Conservation (phyloP, 1,140 invertebrate genomes). For the Papilio polytes region DNA sequence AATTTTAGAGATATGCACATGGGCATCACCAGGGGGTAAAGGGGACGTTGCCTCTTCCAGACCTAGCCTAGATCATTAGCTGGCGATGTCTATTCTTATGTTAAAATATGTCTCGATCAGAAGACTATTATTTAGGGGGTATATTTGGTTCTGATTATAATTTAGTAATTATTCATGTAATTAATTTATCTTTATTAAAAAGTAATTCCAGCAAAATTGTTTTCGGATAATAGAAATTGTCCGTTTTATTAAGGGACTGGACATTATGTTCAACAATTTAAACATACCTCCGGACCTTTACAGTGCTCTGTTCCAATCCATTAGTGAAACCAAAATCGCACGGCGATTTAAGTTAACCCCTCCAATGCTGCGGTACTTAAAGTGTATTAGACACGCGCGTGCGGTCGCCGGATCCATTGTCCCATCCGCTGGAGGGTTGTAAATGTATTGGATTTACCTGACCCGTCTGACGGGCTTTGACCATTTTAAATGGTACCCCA, state of each 20-base stretch:
- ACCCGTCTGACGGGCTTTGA: background rate
- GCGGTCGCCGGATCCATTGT: conserved; percentile 56
- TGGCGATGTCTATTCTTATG: too few relatives aligned
- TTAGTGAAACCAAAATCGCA: conserved; percentile 53
- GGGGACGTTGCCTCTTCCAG: too few relatives aligned
- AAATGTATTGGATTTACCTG: conserved; percentile 36
- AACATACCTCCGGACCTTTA: background rate
- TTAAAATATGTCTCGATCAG: too few relatives aligned
- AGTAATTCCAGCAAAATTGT: background rate
- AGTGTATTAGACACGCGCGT: conserved; percentile 63
- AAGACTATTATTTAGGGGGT: too few relatives aligned
- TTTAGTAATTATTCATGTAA: background rate
- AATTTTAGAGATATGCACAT: too few relatives aligned
- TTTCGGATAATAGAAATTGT: background rate
- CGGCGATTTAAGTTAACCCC: conserved; percentile 58
- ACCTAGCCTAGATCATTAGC: too few relatives aligned
- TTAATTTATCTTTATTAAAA: background rate
- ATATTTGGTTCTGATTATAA: too few relatives aligned
- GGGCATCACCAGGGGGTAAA: too few relatives aligned
- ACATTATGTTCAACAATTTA: background rate
- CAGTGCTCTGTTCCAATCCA: conserved; percentile 43
- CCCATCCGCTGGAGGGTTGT: conserved; percentile 19
- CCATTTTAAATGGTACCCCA: conserved; percentile 12
- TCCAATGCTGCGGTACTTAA: conserved; percentile 49
- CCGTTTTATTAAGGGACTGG: background rate